Conservation (phyloP, 2,888 invertebrate genomes). For the Minunthozetes semirufus region DNA sequence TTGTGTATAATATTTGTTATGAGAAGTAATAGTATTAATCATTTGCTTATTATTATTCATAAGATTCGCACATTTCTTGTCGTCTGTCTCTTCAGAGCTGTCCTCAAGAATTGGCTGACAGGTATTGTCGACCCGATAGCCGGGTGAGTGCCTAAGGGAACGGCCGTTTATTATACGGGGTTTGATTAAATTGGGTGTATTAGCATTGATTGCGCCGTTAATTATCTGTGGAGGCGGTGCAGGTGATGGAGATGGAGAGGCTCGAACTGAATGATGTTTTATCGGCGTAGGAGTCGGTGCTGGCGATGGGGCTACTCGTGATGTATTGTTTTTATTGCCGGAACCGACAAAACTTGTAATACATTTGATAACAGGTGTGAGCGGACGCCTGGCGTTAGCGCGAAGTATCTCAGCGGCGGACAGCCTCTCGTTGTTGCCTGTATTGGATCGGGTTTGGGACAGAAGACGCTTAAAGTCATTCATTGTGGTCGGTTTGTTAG, state of each 20-base stretch:
- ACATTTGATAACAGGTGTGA: conserved; percentile 35
- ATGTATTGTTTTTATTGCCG: conserved; percentile 39
- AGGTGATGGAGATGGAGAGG: conserved; percentile 45
- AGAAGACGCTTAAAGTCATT: conserved; percentile 71
- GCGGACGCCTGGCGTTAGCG: conserved; percentile 38
- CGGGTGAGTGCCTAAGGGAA: background rate
- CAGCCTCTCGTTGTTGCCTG: background rate
- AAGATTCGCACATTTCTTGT: conserved; percentile 22
- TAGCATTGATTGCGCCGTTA: background rate
- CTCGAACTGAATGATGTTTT: conserved; percentile 48
- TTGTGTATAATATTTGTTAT: background rate
- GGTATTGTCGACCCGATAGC: conserved; percentile 37
- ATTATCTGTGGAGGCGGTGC: conserved; percentile 7
- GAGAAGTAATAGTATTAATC: background rate
- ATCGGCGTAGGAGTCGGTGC: conserved; percentile 37
- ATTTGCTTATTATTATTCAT: background rate
- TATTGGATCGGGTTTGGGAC: conserved; percentile 41
- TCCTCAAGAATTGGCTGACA: conserved; percentile 41
- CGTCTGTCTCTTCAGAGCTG: conserved; percentile 39
- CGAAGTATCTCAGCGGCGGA: conserved; percentile 36
- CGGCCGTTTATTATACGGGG: conserved; percentile 25
- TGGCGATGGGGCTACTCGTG: conserved; percentile 56
- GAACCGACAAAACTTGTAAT: conserved; percentile 17
- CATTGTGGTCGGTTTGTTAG: conserved; percentile 63
- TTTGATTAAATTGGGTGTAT: conserved; percentile 7